Base-by-base conservation (phyloP, 2,888 invertebrate species). In the Parnassius mnemosyne region DNA sequence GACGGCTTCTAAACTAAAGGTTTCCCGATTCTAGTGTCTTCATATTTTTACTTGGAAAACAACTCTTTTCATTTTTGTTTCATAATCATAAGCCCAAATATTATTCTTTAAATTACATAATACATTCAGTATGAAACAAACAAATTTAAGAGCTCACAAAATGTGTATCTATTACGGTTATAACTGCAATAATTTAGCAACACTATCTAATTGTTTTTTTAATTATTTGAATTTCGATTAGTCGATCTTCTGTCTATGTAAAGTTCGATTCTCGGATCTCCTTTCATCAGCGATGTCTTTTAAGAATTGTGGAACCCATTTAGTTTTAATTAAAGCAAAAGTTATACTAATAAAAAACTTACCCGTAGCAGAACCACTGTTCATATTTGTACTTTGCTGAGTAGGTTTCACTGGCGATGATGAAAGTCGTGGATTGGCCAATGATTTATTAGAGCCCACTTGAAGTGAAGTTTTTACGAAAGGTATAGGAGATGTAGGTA, bases 331-430 rank as follows among this genome's bases (percentile, higher is more conserved):
- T 34, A 5, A 34, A 34, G 7, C 3, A 34, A 34, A 34, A 34
- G 34, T 34, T 34, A 34, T 34, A 7, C 1, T 34, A 47, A 44
- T 44, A 43, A 13, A 60, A 55, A 16, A 82, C 89, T 84, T 71
- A 90, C 90, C 90, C 20, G 90, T 91, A 60, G 90, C 87, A 1
- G 90, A 91, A 46, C 87, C 84, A 12, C 79, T 66, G 65, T 85
- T 80, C 66, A 66, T 68, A 47, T 61, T 66, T 34, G 72, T 69
- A 68, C 72, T 73, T 64, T 73, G 75, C 25, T 74, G 76, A 53
- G 70, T 72, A 63, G 72, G 53, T 59, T 69, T 72, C 61, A 64
- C 69, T 53, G 70, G 65, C 9, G 69, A 51, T 41, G 69, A 64
- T 3, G 75, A 64, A 50, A 67, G 53, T 59, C 68, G 68, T n/a